Evolutionary conservation across 2,113 vertebrate species (phyloP).

Genomic region (Cygnus buccinator): DNA sequence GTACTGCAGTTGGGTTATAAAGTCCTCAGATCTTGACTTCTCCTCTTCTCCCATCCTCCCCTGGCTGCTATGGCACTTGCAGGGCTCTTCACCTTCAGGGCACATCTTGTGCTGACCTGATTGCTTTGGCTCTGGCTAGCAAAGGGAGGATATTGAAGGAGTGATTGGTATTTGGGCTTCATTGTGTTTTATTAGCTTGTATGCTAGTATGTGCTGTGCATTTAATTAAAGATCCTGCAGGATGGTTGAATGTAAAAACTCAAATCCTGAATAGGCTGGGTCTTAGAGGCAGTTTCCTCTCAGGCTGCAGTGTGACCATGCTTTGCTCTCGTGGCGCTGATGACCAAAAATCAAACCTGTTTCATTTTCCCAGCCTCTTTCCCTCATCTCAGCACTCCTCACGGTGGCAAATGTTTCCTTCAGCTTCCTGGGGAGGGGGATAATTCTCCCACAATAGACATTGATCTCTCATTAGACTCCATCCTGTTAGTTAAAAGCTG

Average conservation of each 20-base stretch:
- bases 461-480: conserved; percentile 67
- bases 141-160: background rate
- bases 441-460: conserved; percentile 52
- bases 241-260: background rate
- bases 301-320: background rate
- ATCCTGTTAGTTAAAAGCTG: conserved; percentile 69
- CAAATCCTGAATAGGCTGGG: background rate
- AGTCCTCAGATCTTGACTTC: background rate
- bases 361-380: background rate
- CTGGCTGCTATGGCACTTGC: background rate
- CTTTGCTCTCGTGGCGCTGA: background rate
- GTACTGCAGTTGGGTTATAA: background rate
- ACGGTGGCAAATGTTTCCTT: conserved; percentile 28
- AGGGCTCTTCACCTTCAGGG: background rate
- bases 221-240: background rate
- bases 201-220: background rate
- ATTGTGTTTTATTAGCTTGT: background rate
- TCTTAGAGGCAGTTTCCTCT: background rate
- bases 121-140: background rate
- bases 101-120: background rate
- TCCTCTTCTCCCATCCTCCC: background rate
- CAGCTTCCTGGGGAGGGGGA: conserved; percentile 33
- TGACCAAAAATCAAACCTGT: background rate
- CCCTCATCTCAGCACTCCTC: conserved; percentile 1
- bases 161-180: background rate